Percentiles rank a stretch among this genome's conserved stretches.
Conservation (phyloP, 1,140 invertebrate genomes). For the Pemphigus obesinymphae region DNA sequence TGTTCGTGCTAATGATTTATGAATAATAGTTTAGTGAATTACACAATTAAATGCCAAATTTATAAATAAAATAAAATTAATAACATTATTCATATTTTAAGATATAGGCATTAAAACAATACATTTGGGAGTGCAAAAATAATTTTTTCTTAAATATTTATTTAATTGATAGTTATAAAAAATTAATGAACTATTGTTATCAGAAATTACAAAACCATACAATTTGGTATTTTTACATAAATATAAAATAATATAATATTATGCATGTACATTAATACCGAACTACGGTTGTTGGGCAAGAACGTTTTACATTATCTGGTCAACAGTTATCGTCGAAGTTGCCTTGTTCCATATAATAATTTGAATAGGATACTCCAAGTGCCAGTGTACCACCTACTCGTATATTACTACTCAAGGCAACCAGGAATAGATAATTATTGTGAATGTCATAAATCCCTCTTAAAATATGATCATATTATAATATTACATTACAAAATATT, state of each 20-base stretch:
- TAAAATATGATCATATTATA: slow-evolving; percentile 16
- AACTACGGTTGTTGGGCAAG: not conserved
- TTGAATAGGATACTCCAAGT: not conserved
- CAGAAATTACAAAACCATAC: not conserved
- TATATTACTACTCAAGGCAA: slow-evolving; percentile 2
- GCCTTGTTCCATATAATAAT: slow-evolving; percentile 12
- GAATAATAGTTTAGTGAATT: no score
- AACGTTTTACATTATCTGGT: slow-evolving; percentile 5
- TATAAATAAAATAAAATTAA: no score
- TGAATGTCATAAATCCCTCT: slow-evolving; percentile 1
- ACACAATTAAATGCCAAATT: no score
- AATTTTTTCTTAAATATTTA: no score
- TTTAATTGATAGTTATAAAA: not conserved
- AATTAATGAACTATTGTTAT: not conserved
- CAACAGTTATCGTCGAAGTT: not conserved
- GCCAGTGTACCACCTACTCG: not conserved
- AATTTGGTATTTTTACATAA: not conserved
- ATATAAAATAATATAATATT: not conserved
- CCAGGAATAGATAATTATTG: slow-evolving; percentile 3
- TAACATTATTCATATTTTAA: no score
- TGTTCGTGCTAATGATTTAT: no score
- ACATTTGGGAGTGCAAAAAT: no score
- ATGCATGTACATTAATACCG: not conserved
- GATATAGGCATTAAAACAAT: no score
- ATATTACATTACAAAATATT: not conserved